Evolutionary conservation across 1,140 invertebrate genomes (phyloP).

Genomic region (Aethina tumida): DNA sequence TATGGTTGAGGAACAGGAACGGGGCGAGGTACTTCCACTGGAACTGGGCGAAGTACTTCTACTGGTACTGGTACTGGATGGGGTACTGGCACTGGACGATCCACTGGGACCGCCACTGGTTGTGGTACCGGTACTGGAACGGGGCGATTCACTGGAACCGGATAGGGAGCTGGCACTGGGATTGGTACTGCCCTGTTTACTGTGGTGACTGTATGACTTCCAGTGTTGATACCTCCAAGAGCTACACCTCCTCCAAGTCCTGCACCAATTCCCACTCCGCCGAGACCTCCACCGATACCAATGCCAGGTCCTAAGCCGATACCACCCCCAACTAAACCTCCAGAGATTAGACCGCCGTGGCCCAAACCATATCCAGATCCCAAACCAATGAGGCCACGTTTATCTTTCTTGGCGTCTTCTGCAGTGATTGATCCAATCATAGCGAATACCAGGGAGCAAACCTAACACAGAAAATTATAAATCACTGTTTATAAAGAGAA

Average conservation of each 20-base stretch:
- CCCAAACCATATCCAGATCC: slow-evolving; percentile 4
- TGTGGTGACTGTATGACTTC: slow-evolving; percentile 9
- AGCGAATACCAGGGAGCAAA: slow-evolving; percentile 8
- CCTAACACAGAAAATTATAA: slow-evolving; percentile 10
- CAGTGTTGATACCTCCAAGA: neutral
- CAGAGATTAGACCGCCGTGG: slow-evolving; percentile 3
- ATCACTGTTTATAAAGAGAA: slow-evolving; percentile 7
- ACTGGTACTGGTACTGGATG: slow-evolving; percentile 17
- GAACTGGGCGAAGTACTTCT: slow-evolving; percentile 7
- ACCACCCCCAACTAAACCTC: slow-evolving; percentile 5
- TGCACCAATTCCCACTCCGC: neutral
- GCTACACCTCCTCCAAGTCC: slow-evolving; percentile 6
- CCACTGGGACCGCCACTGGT: slow-evolving; percentile 13
- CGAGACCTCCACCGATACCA: slow-evolving; percentile 5
- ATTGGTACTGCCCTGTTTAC: slow-evolving; percentile 24
- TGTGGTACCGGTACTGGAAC: slow-evolving; percentile 19
- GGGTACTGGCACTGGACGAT: slow-evolving; percentile 1
- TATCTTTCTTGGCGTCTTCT: neutral
- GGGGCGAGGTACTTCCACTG: slow-evolving; percentile 11
- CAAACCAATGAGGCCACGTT: slow-evolving; percentile 3
- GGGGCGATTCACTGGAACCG: slow-evolving; percentile 13
- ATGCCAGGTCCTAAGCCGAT: slow-evolving; percentile 10
- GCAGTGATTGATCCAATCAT: slow-evolving; percentile 10
- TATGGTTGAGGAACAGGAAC: slow-evolving; percentile 6
- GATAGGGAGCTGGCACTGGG: slow-evolving; percentile 19